Conservation (phyloP, 2,888 invertebrate species). For the Calliphora vomitoria region DNA sequence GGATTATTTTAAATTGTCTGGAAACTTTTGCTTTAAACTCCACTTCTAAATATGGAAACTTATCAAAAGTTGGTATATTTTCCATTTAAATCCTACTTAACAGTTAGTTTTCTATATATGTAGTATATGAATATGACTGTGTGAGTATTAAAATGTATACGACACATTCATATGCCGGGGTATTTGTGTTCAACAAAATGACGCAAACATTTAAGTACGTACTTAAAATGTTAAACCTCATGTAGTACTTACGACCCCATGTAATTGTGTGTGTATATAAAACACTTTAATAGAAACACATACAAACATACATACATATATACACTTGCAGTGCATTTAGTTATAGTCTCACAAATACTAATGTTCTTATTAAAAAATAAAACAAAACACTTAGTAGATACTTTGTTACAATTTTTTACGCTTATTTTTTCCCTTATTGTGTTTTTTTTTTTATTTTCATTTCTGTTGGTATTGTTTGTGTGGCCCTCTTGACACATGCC, state of each 20-base stretch:
- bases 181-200: slow-evolving; percentile 36
- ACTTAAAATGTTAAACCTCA: slow-evolving; percentile 66
- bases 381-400: slow-evolving; percentile 53
- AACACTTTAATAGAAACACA: slow-evolving; percentile 19
- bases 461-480: slow-evolving; percentile 13
- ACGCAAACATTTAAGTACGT: slow-evolving; percentile 59
- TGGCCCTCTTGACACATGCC: slow-evolving; percentile 22
- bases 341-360: slow-evolving; percentile 5
- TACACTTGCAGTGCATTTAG: not conserved
- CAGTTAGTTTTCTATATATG: slow-evolving; percentile 14
- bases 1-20: slow-evolving; percentile 23
- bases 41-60: not conserved
- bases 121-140: not conserved
- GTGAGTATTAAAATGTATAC: not conserved
- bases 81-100: slow-evolving; percentile 31
- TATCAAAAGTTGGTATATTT: slow-evolving; percentile 6
- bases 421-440: slow-evolving; percentile 1
- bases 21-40: slow-evolving; percentile 15
- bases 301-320: not conserved
- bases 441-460: slow-evolving; percentile 1
- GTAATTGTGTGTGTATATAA: slow-evolving; percentile 48
- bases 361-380: slow-evolving; percentile 38
- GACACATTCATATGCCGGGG: not conserved
- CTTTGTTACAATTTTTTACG: slow-evolving; percentile 38
- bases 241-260: slow-evolving; percentile 63